Percentiles rank a stretch among this genome's conserved stretches.
These are phyloP conservation scores for Oceanodroma leucorhoa DNA, from an alignment of 2,797 vertebrate species.

Conservation along the genomic window DNA sequence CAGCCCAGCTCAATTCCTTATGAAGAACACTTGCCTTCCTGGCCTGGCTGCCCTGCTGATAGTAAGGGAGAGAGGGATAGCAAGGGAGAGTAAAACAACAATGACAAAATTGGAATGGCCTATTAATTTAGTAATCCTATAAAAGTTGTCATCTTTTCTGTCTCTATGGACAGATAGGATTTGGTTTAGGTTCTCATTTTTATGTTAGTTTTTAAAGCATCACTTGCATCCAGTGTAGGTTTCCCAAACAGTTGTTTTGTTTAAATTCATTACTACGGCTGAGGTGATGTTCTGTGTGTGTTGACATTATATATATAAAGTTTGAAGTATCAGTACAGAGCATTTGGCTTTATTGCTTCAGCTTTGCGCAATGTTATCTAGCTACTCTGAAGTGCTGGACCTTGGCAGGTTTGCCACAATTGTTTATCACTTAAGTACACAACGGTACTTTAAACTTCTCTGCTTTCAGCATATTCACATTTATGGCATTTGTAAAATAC, in stretches of 20 bases:
- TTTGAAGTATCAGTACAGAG: neutral
- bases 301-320: conserved; percentile 23
- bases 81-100: neutral
- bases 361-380: neutral
- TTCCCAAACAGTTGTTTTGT: neutral
- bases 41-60: neutral
- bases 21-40: neutral
- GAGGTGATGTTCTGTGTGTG: neutral
- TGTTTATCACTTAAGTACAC: neutral
- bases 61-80: neutral
- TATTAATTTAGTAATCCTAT: neutral
- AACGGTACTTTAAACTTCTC: neutral
- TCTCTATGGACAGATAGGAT: neutral
- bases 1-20: neutral
- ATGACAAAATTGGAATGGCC: neutral
- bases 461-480: neutral
- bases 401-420: neutral
- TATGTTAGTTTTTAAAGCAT: neutral
- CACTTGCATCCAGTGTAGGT: neutral
- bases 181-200: neutral
- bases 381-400: neutral
- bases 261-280: neutral
- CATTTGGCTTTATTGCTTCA: conserved; percentile 36
- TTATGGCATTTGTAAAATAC: neutral
- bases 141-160: neutral